Evolutionary conservation across 2,797 vertebrate genomes (phyloP).

Genomic region (Melanotaenia maccullochi): DNA sequence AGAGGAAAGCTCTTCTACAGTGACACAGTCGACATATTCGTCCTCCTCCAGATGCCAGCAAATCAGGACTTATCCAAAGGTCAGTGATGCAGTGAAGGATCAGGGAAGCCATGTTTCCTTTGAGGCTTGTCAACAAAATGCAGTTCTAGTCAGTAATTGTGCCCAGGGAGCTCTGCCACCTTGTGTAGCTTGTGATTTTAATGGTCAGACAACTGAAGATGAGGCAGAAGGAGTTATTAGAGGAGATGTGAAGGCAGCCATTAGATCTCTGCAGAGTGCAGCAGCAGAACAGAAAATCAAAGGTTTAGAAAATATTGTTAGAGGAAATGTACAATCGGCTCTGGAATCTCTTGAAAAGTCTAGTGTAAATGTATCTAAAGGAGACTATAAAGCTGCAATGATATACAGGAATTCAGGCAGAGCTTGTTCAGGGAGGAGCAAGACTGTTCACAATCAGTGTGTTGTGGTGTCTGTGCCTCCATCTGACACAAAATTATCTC

Average conservation of each 20-base stretch:
- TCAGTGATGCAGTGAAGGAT: conserved; percentile 89
- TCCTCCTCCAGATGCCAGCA: conserved; percentile 75
- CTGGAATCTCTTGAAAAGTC: conserved; percentile 88
- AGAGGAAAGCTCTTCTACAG: conserved; percentile 66
- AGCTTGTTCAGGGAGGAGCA: conserved; percentile 84
- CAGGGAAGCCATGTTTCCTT: conserved; percentile 74
- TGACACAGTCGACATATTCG: conserved; percentile 60
- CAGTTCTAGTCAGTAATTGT: conserved; percentile 80
- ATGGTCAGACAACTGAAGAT: conserved; percentile 83
- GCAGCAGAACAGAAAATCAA: conserved; percentile 83
- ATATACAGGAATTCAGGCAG: conserved; percentile 90
- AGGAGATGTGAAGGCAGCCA: conserved; percentile 91
- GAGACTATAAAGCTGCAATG: conserved; percentile 91
- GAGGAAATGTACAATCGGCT: conserved; percentile 84
- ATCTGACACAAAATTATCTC: conserved; percentile 91
- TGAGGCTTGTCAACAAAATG: conserved; percentile 78
- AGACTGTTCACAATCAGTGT: conserved; percentile 83
- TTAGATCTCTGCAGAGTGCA: conserved; percentile 87
- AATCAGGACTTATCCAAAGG: conserved; percentile 88
- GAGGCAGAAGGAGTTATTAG: conserved; percentile 83
- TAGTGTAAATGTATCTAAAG: conserved; percentile 88
- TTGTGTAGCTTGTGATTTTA: conserved; percentile 80
- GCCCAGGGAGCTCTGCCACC: conserved; percentile 80
- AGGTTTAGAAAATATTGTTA: conserved; percentile 89
- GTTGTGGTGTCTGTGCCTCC: conserved; percentile 81